Conservation (phyloP, 2,797 vertebrate species). For the Liasis olivaceus region DNA sequence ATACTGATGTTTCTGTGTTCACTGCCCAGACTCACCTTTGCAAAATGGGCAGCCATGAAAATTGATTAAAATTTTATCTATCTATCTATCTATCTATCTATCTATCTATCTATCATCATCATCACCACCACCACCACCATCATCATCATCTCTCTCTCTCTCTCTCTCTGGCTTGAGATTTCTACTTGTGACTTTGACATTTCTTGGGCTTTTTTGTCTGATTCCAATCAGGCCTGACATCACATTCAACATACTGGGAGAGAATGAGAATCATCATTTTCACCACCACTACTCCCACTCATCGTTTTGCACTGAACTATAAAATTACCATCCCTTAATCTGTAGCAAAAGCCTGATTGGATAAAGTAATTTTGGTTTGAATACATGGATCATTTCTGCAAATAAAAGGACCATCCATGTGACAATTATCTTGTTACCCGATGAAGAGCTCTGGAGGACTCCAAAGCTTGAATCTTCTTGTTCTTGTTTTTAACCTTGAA, state of each 20-base stretch:
- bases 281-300: no score
- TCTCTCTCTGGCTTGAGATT: not conserved
- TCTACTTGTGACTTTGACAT: not conserved
- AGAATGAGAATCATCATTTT: not conserved
- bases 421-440: not conserved
- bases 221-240: not conserved
- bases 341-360: slow-evolving; percentile 8
- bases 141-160: not conserved
- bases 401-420: not conserved
- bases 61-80: not conserved
- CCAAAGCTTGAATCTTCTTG: not conserved
- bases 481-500: not conserved
- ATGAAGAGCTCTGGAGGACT: not conserved
- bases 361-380: not conserved
- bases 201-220: not conserved
- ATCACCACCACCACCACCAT: no score
- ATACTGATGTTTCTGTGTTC: not conserved
- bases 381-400: not conserved
- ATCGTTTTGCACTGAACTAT: not conserved
- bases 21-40: not conserved
- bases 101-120: no score
- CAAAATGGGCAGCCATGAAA: not conserved
- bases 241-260: not conserved
- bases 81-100: not conserved
- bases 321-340: not conserved